These are phyloP conservation scores for Stegastes partitus DNA, from an alignment of 2,113 vertebrate species.

Conservation along the genomic window DNA sequence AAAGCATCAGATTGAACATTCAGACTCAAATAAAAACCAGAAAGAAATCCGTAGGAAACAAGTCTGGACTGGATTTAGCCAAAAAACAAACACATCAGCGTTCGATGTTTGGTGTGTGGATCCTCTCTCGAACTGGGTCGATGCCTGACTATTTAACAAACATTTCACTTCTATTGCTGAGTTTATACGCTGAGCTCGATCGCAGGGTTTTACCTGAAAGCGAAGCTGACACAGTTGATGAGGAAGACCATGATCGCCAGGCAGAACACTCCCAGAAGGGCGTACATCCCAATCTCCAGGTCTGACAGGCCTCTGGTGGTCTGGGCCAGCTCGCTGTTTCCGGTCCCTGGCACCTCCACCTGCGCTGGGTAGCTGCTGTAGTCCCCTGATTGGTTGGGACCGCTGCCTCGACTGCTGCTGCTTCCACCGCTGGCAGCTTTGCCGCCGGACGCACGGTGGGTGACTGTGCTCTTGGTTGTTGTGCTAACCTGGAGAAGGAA, in stretches of 20 bases:
- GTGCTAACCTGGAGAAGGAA: slow-evolving; percentile 80
- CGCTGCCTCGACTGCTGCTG: slow-evolving; percentile 72
- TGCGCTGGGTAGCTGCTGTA: slow-evolving; percentile 88
- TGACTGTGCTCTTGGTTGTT: slow-evolving; percentile 84
- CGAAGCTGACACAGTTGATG: slow-evolving; percentile 97
- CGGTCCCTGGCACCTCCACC: slow-evolving; percentile 86
- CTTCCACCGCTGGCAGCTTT: slow-evolving; percentile 76
- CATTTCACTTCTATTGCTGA: not conserved
- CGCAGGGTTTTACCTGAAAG: slow-evolving; percentile 85
- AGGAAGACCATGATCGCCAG: slow-evolving; percentile 97
- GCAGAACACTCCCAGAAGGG: slow-evolving; percentile 96
- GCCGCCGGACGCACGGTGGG: slow-evolving; percentile 74
- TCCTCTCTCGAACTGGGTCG: not conserved
- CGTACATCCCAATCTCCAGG: slow-evolving; percentile 98
- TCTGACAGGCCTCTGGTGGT: slow-evolving; percentile 91
- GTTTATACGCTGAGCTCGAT: not conserved
- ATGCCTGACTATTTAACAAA: not conserved
- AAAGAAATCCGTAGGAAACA: no score
- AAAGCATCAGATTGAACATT: no score
- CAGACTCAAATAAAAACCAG: no score
- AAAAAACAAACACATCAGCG: not conserved
- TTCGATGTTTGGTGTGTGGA: no score
- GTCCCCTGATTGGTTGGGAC: slow-evolving; percentile 82
- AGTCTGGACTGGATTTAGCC: not conserved
- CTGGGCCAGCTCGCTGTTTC: slow-evolving; percentile 89